A percentile compares a stretch with the other conserved stretches of the same genome.
Conservation (phyloP, 2,113 vertebrate species). For the Phodopus roborovskii region DNA sequence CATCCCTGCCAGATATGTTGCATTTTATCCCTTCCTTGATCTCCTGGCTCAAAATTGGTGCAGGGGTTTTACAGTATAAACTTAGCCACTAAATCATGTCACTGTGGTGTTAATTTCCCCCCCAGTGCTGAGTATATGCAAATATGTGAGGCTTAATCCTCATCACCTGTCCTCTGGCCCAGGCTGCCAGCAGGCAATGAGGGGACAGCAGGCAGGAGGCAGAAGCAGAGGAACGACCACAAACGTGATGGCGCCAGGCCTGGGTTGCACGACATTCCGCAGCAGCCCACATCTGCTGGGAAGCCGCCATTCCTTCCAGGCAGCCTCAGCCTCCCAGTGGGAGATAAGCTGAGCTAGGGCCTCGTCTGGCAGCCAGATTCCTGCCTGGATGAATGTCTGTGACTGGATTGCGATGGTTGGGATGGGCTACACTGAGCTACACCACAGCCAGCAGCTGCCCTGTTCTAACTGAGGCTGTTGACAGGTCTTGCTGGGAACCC, state of each 20-base stretch:
- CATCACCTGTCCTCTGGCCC: constrained; percentile 79
- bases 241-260: constrained; percentile 52
- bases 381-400: not conserved
- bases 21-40: constrained; percentile 62
- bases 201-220: not conserved
- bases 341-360: constrained; percentile 15
- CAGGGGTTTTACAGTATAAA: not conserved
- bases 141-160: constrained; percentile 80
- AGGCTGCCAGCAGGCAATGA: not conserved
- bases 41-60: constrained; percentile 58
- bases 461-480: constrained; percentile 15
- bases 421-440: constrained; percentile 9
- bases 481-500: constrained; percentile 50
- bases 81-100: constrained; percentile 78
- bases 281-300: constrained; percentile 30
- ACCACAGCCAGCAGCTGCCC: not conserved
- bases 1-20: constrained; percentile 71
- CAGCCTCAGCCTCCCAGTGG: constrained; percentile 35
- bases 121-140: constrained; percentile 76
- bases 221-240: constrained; percentile 49
- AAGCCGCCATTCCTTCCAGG: not conserved
- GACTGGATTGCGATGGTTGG: not conserved
- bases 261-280: not conserved
- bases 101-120: constrained; percentile 77
- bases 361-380: constrained; percentile 37